Evolutionary conservation across 2,888 invertebrate species (phyloP), one percentile per base, ranked within the genome.

Genomic region (Ptycholaimellus sp.): DNA sequence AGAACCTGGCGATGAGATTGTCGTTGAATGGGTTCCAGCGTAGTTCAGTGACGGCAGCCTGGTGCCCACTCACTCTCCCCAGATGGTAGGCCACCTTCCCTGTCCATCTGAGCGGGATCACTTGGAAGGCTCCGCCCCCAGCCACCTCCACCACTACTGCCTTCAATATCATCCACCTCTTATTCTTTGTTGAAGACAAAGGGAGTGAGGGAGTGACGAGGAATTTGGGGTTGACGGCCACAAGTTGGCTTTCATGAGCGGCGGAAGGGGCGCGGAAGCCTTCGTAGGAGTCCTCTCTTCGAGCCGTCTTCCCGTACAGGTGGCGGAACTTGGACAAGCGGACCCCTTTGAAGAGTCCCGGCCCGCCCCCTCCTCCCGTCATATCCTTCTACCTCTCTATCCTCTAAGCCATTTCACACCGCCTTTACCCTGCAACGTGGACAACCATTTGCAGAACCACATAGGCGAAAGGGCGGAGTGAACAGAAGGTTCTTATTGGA

Each of bases 11-110:
- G 53, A 93, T 87, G 44, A 90, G 78, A 61, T 87, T 82, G 65
- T 93, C 90, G 59, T 90, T 83, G 65, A 90, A 90, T 1, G 90
- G 90, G 62, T 83, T 87, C 85, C 87, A 93, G 33, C 87, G 77
- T 51, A 93, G 80, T 65, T 93, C 90, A 44, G 87, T 64, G 25
- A 93, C 83, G 1, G 85, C 82, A 22, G 87, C 90, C 59, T 82
- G 80, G 68, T 93, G 93, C 29, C 90, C 90, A 35, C 83, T 83
- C 29, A 93, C 85, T 40, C 83, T 66, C 3, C 85, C 83, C 62
- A 81, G 76, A 64, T 87, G 83, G 2, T 85, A 78, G 36, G 82
- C 76, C 58, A 87, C 79, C 49, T 87, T 72, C 20, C 90, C 87
- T 49, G 81, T 79, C 41, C 37, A 35, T 33, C 38, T 41, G 9